A percentile compares a stretch with the other conserved stretches of the same genome.
phyloP scores from a whole-genome alignment of 2,797 vertebrate species.

The Nyctalus aviator region DNA sequence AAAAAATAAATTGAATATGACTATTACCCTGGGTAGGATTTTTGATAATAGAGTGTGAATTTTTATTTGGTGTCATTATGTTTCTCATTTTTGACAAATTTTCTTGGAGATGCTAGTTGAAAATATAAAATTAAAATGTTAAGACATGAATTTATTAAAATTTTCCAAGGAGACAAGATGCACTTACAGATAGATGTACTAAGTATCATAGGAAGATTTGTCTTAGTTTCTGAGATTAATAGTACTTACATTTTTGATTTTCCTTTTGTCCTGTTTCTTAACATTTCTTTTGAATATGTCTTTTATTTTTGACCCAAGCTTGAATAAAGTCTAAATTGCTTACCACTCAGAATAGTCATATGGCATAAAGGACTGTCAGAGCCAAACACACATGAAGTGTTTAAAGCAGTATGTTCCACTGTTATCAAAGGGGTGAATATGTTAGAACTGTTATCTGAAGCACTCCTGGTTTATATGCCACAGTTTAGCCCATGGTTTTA shows the following conservation, averaged over 20 bases:
- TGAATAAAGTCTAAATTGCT: not conserved
- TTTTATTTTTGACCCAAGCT: not conserved
- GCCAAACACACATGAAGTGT: not conserved
- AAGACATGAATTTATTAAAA: not conserved
- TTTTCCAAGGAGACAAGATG: not conserved
- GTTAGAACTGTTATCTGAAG: not conserved
- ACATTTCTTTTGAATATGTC: not conserved
- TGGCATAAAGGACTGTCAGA: not conserved
- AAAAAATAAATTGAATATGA: not conserved
- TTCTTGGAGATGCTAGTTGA: not conserved
- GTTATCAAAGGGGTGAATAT: not conserved
- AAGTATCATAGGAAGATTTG: not conserved
- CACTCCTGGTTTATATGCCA: not conserved
- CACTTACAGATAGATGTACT: not conserved
- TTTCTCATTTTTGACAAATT: not conserved
- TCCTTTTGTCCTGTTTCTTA: not conserved
- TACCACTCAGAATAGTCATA: not conserved
- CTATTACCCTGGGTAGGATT: not conserved
- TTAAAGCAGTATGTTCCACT: not conserved
- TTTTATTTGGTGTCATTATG: not conserved
- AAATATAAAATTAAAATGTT: slow-evolving; percentile 16
- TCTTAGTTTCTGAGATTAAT: not conserved
- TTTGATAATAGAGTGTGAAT: not conserved
- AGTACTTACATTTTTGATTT: not conserved
- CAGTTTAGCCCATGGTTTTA: not conserved